phyloP scores from a whole-genome alignment of 2,113 vertebrate species.

The Mustela nigripes region DNA sequence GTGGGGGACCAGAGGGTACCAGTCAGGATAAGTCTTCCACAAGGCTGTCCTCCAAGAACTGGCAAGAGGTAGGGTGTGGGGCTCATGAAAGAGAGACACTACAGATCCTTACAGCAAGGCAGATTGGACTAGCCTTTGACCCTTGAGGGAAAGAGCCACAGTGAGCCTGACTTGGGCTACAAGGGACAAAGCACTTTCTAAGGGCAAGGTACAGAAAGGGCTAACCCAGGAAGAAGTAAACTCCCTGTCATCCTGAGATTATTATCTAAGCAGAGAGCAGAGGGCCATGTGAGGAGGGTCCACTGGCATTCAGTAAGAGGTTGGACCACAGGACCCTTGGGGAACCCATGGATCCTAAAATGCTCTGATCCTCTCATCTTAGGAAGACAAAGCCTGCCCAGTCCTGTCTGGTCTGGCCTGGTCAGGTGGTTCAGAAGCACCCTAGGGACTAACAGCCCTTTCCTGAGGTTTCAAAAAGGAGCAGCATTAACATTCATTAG shows the following conservation, averaged over 20 bases:
- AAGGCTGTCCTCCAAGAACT: background rate
- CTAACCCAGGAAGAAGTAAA: background rate
- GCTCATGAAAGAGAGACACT: background rate
- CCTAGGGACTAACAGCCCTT: background rate
- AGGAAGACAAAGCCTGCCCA: background rate
- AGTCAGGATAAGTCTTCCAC: background rate
- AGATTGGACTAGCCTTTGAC: background rate
- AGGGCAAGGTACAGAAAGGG: background rate
- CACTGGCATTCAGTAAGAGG: background rate
- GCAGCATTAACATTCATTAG: conserved; percentile 39
- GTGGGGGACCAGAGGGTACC: background rate
- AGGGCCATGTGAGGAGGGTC: background rate
- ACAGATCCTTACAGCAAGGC: background rate
- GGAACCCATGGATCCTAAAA: background rate
- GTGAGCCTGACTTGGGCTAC: background rate
- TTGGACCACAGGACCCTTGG: background rate
- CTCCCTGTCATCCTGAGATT: background rate
- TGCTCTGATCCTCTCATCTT: background rate
- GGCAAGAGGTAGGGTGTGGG: background rate
- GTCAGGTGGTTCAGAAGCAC: conserved; percentile 33
- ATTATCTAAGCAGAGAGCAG: background rate
- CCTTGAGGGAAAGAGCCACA: background rate
- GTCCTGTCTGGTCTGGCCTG: background rate
- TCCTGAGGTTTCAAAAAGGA: conserved; percentile 31
- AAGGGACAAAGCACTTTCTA: background rate